phyloP scores from a whole-genome alignment of 2,888 invertebrate species.

The Dinocampus coccinellae region DNA sequence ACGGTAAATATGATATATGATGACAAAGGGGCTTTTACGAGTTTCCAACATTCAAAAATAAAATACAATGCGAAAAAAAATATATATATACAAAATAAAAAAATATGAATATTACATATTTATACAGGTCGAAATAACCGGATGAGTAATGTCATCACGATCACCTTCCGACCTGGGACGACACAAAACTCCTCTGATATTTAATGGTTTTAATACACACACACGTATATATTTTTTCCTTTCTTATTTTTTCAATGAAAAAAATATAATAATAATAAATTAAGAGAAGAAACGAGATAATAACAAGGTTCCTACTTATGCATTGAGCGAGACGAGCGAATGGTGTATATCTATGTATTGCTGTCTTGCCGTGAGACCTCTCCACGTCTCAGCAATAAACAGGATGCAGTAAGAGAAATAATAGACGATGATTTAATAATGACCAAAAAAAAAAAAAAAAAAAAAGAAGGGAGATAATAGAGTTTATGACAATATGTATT shows the following conservation, averaged over 20 bases:
- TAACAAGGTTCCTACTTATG: conserved; percentile 33
- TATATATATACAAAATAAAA: no score
- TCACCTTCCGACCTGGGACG: neutral
- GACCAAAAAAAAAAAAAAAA: no score
- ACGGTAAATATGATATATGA: no score
- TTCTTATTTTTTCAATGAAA: neutral
- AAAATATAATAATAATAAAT: conserved; percentile 1
- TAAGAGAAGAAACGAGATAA: conserved; percentile 19
- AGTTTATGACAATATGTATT: neutral
- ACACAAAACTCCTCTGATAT: neutral
- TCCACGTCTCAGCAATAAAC: neutral
- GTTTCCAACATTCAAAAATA: neutral
- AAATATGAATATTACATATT: conserved; percentile 1
- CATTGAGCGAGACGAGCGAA: conserved; percentile 37
- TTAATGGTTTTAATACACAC: neutral
- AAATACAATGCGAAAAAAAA: neutral
- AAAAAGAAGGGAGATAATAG: no score
- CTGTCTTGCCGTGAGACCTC: conserved; percentile 25
- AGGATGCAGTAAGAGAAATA: neutral
- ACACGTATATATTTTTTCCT: neutral
- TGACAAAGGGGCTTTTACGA: neutral
- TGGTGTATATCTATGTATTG: neutral
- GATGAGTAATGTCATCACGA: neutral
- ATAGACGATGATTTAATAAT: neutral
- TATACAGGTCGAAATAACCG: neutral